Percentiles rank a stretch among this genome's conserved stretches.
Conservation (phyloP, 2,888 invertebrate species). For the Parnassius glacialis region DNA sequence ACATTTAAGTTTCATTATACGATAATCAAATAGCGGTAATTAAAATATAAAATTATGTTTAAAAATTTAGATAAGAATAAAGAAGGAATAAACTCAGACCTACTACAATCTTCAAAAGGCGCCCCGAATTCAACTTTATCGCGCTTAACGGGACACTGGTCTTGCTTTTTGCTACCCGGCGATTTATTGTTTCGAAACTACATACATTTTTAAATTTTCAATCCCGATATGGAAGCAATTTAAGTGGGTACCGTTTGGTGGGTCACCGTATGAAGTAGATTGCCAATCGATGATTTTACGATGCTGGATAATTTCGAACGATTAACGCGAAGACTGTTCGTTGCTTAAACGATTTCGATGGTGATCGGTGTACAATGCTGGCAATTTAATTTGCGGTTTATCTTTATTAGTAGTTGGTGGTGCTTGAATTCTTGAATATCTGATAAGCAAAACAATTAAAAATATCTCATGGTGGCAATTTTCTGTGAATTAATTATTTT, state of each 20-base stretch:
- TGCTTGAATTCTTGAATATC: background rate
- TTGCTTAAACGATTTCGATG: conserved; percentile 10
- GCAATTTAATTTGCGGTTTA: conserved; percentile 6
- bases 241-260: conserved; percentile 38
- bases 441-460: background rate
- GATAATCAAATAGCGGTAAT: too few species aligned
- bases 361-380: conserved; percentile 7
- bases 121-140: conserved; percentile 57
- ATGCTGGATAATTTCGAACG: conserved; percentile 16
- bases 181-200: conserved; percentile 61
- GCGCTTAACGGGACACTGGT: conserved; percentile 58
- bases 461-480: too few species aligned
- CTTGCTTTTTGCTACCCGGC: conserved; percentile 38
- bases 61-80: too few species aligned
- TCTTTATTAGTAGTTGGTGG: conserved; percentile 8
- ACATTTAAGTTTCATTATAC: too few species aligned
- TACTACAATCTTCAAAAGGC: conserved; percentile 44
- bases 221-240: conserved; percentile 51
- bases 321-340: conserved; percentile 9
- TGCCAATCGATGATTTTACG: conserved; percentile 15
- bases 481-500: too few species aligned
- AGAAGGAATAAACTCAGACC: too few species aligned
- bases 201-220: conserved; percentile 42
- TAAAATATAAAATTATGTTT: too few species aligned
- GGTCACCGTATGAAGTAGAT: conserved; percentile 26